Percentiles rank a stretch among this genome's conserved stretches.
phyloP scores from a whole-genome alignment of 30 jellyfish, hydroid and myxozoan species.

The Rhopilema esculentum region DNA sequence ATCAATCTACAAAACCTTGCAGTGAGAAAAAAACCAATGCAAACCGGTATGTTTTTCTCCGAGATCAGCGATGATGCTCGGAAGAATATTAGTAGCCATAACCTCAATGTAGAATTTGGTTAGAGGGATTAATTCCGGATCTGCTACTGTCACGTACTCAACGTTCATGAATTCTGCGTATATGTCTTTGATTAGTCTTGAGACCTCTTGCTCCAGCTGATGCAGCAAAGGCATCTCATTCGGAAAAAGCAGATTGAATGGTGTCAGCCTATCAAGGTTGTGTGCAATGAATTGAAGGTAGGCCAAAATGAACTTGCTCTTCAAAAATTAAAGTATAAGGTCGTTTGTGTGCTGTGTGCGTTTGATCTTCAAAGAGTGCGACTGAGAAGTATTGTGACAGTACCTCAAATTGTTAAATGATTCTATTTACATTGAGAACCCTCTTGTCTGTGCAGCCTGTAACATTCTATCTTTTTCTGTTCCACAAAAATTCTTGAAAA shows the following conservation, averaged over 20 bases:
- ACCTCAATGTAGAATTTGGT: conserved; percentile 8
- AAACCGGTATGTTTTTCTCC: conserved; percentile 20
- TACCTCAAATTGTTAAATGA: conserved; percentile 54
- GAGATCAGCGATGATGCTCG: background rate
- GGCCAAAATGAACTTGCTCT: conserved; percentile 47
- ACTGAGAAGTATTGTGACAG: conserved; percentile 24
- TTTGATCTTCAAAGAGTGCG: conserved; percentile 58
- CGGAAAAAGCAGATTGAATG: conserved; percentile 45
- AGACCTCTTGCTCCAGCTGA: conserved; percentile 35
- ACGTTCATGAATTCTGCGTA: background rate
- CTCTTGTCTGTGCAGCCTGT: no score
- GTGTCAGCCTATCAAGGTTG: conserved; percentile 35
- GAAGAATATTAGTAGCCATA: conserved; percentile 4
- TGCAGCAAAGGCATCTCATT: conserved; percentile 45
- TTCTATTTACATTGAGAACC: no score
- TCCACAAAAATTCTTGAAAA: conserved; percentile 41
- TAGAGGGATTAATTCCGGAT: background rate
- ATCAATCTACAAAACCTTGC: conserved; percentile 32
- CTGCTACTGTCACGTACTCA: conserved; percentile 25
- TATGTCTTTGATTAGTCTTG: conserved; percentile 11
- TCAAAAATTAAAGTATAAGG: conserved; percentile 18
- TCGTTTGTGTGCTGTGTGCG: conserved; percentile 60
- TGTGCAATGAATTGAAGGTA: conserved; percentile 47
- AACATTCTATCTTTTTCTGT: conserved; percentile 40
- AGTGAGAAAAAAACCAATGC: conserved; percentile 7